Percentiles rank a stretch among this genome's conserved stretches.
Conservation (phyloP, 2,113 vertebrate genomes). For the Boulengeromyrus knoepffleri region DNA sequence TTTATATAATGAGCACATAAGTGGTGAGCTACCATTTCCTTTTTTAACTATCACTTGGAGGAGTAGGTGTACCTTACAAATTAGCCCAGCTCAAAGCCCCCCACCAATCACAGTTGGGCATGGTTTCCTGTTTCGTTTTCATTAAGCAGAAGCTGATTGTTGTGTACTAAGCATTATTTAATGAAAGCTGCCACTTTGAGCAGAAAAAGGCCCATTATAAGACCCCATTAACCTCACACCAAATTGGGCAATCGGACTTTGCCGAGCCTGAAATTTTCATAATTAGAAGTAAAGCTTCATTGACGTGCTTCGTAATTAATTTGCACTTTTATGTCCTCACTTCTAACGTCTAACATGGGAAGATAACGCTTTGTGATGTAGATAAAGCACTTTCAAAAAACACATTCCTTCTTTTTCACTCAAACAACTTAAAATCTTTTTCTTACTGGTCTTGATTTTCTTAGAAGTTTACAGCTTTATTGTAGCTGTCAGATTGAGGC, state of each 20-base stretch:
- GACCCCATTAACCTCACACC: slow-evolving; percentile 59
- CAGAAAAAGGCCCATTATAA: slow-evolving; percentile 46
- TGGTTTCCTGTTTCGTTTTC: not conserved
- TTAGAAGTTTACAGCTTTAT: not conserved
- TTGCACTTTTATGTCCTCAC: slow-evolving; percentile 44
- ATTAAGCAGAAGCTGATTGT: not conserved
- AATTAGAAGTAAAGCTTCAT: slow-evolving; percentile 57
- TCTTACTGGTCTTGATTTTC: not conserved
- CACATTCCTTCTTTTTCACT: not conserved
- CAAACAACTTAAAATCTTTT: not conserved
- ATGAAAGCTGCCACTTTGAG: slow-evolving; percentile 28
- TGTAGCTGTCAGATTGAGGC: not conserved
- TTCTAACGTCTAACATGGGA: slow-evolving; percentile 46
- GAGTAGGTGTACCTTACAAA: not conserved
- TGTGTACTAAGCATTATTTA: slow-evolving; percentile 37
- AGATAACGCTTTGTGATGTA: slow-evolving; percentile 35
- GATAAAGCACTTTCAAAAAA: slow-evolving; percentile 3
- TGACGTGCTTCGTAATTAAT: slow-evolving; percentile 56
- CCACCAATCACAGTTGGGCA: not conserved
- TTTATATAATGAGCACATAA: not conserved
- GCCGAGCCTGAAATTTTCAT: slow-evolving; percentile 68
- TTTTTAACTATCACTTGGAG: not conserved
- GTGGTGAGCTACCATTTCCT: not conserved
- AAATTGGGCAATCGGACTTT: slow-evolving; percentile 63
- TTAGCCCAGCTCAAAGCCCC: not conserved